Evolutionary conservation across 2,113 vertebrate species (phyloP), one percentile per base, ranked within the genome.

Genomic region (Ctenodactylus gundi): DNA sequence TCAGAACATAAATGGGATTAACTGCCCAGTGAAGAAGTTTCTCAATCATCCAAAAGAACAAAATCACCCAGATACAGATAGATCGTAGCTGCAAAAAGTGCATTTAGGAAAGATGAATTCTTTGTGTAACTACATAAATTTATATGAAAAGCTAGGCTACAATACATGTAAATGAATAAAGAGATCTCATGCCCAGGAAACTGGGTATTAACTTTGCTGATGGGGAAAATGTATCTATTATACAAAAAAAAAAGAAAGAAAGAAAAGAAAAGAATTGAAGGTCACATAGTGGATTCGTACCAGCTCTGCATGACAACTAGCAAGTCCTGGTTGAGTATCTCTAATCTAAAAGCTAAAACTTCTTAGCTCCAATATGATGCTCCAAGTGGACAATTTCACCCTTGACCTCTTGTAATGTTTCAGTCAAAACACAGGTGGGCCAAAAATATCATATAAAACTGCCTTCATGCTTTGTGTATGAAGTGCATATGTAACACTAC

Each of bases 1-100:
- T 95, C 57, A 65, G 92, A 96, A 95, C 81, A 92, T 94, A 94
- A 96, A 96, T 83, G 78, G 62, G 51, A 94, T 94, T 97, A 97
- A 96, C 39, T 94, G 73, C 46, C 84, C 57, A 95, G 57, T 78
- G 94, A 94, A 94, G 78, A 90, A 90, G 44, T 96, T 93, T 88
- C 73, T 96, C 92, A 94, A 92, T 73, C 90, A 93, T 92, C 92
- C 44, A 46, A 95, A 82, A 96, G 58, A 85, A 21, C 15, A 90
- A 39, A 97, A 94, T 96, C 72, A 83, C 73, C 78, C 60, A 57
- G 49, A 92, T 94, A 36, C 39, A 76, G 39, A 84, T 13, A 86
- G 44, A 90, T 80, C 88, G 88, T 72, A 93, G 51, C 34, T 80
- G 23, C 62, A 88, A 94, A 85, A 85, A 15, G 6, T 90, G 3